Evolutionary conservation across 37 sponge, comb jelly and placozoan genomes (phyloP), one percentile per base, ranked within the genome.

Genomic region (Hormiphora californensis): DNA sequence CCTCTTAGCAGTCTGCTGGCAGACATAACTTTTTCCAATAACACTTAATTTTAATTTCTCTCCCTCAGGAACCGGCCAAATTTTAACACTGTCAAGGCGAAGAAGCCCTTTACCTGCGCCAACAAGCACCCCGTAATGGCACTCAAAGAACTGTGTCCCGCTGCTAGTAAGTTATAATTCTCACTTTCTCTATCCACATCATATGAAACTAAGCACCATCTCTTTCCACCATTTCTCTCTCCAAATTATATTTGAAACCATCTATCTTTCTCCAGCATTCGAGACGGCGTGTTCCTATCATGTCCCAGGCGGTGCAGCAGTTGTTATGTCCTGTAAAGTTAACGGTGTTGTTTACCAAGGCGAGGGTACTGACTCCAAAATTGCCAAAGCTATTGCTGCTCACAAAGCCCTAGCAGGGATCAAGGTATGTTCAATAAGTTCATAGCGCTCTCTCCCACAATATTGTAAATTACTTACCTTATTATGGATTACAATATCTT

Each of bases 21-120:
- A n/a, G n/a, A n/a, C n/a, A n/a, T n/a, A n/a, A n/a, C n/a, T n/a
- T n/a, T n/a, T n/a, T n/a, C n/a, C n/a, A n/a, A n/a, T n/a, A n/a
- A n/a, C n/a, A n/a, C n/a, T n/a, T n/a, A 49, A 49, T 49, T 49
- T 49, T 17, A 49, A 15, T 17, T 49, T 15, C 15, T 49, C 53
- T 57, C n/a, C 61, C 61, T 57, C 61, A 57, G 61, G 23, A n/a
- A n/a, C n/a, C n/a, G n/a, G n/a, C n/a, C n/a, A n/a, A n/a, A n/a
- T n/a, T n/a, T n/a, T n/a, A n/a, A n/a, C n/a, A n/a, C n/a, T n/a
- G n/a, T n/a, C n/a, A n/a, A n/a, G n/a, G n/a, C n/a, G n/a, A n/a
- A n/a, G n/a, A n/a, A n/a, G n/a, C 61, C 61, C 61, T 73, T 73
- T 41, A 40, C 81, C 4, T 73, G 81, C 23, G 81, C 81, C 5